These are phyloP conservation scores for Drosophila nannoptera DNA, from an alignment of 1,140 invertebrate genomes.

Conservation along the genomic window DNA sequence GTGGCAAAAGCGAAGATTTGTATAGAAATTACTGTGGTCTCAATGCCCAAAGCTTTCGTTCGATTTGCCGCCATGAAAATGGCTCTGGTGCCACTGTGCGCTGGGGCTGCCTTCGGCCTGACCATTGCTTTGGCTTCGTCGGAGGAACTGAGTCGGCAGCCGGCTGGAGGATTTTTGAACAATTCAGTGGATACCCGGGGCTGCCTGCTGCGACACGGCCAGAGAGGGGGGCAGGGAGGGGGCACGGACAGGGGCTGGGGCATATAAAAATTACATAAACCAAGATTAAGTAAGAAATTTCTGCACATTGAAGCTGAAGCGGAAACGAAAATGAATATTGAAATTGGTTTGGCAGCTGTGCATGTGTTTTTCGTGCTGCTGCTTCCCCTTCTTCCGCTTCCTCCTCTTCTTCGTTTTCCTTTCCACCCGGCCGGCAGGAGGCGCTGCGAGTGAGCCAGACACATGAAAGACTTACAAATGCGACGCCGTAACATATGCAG, in stretches of 20 bases:
- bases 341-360: conserved; percentile 60
- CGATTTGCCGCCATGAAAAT: no score
- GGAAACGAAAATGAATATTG: conserved; percentile 61
- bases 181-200: conserved; percentile 25
- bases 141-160: not conserved
- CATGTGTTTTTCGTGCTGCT: conserved; percentile 14
- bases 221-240: not conserved
- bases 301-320: conserved; percentile 50
- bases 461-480: conserved; percentile 53
- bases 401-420: not conserved
- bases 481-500: conserved; percentile 49
- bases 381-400: not conserved
- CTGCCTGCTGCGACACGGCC: no score
- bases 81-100: conserved; percentile 11
- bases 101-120: conserved; percentile 17
- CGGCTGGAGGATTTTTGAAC: conserved; percentile 36
- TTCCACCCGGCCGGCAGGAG: not conserved
- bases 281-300: conserved; percentile 59
- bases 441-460: conserved; percentile 19
- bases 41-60: no score
- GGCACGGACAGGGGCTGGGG: conserved; percentile 3
- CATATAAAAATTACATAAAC: conserved; percentile 62
- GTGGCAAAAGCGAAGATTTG: not conserved
- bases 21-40: no score
- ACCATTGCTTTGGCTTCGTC: conserved; percentile 39